Evolutionary conservation across 2,113 vertebrate species (phyloP), one percentile per base, ranked within the genome.

Genomic region (Turdus rufiventris): DNA sequence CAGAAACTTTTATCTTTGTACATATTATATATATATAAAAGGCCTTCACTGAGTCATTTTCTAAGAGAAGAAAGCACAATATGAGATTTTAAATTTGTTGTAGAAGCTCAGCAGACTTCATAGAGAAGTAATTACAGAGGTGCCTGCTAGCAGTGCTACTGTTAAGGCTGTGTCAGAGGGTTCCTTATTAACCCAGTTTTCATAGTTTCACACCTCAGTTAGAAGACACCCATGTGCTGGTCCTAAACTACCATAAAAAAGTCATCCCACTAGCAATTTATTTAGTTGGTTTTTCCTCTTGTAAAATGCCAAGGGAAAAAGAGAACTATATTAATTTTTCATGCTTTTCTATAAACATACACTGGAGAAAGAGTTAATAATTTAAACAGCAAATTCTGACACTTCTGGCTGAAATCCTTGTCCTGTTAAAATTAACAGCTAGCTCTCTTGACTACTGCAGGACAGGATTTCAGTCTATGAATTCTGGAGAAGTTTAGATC

Each of bases 111-210:
- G 65, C 14, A 48, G 26, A 77, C 54, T 91, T 89, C 6, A 16
- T 6, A 89, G 57, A 88, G 67, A 33, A 85, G 70, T 91, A 96
- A 96, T 96, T 96, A 91, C n/a, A 84, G 42, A 87, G 57, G 73
- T 63, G 62, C 74, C 76, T 82, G n/a, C 29, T n/a, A 93, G 82
- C 85, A 77, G 23, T 24, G 43, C 53, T 81, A n/a, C 75, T 47
- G 65, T 66, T 75, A 85, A 89, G 75, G 75, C 53, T 80, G 21
- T 68, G 45, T 60, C 3, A 1, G 18, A 29, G 12, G 20, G 45
- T 62, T 77, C 71, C 61, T 79, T 94, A 94, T 86, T 93, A 92
- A 94, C 82, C 66, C 73, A 87, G 40, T 94, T 95, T 79, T 94
- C 68, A 76, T n/a, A 74, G 71, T 68, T 93, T 93, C 60, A 65